A percentile compares a stretch with the other conserved stretches of the same genome.
phyloP scores from a whole-genome alignment of 2,888 invertebrate species.

The Eristalinus aeneus region DNA sequence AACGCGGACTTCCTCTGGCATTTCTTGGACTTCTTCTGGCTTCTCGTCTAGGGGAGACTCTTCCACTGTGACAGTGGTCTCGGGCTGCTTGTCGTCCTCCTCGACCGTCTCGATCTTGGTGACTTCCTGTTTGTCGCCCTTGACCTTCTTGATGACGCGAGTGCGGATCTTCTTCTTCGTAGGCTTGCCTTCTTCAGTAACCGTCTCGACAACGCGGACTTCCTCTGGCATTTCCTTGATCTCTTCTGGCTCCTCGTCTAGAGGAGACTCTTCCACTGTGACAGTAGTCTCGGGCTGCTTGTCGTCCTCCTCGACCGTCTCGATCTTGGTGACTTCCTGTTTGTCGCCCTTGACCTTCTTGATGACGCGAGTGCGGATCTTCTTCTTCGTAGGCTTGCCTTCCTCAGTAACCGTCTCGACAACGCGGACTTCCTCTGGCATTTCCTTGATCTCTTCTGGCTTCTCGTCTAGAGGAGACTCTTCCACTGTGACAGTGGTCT shows the following conservation, averaged over 20 bases:
- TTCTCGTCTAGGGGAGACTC: conserved; percentile 73
- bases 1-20: conserved; percentile 75
- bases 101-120: conserved; percentile 79
- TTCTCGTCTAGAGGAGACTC: conserved; percentile 72
- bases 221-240: conserved; percentile 70
- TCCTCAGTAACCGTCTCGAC: conserved; percentile 71
- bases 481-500: conserved; percentile 75
- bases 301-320: conserved; percentile 77
- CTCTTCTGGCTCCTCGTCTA: conserved; percentile 67
- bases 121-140: conserved; percentile 77
- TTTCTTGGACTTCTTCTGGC: conserved; percentile 61
- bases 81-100: conserved; percentile 72
- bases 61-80: conserved; percentile 75
- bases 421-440: conserved; percentile 66
- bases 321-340: conserved; percentile 78
- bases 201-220: conserved; percentile 69
- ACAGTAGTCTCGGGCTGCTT: conserved; percentile 79
- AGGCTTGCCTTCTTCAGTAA: conserved; percentile 76
- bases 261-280: conserved; percentile 76
- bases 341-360: conserved; percentile 77
- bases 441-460: conserved; percentile 36
- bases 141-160: conserved; percentile 77
- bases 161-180: conserved; percentile 75
- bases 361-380: conserved; percentile 74
- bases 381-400: conserved; percentile 75